A percentile compares a stretch with the other conserved stretches of the same genome.
phyloP scores from a whole-genome alignment of 1,140 invertebrate species.

The Drosophila busckii region DNA sequence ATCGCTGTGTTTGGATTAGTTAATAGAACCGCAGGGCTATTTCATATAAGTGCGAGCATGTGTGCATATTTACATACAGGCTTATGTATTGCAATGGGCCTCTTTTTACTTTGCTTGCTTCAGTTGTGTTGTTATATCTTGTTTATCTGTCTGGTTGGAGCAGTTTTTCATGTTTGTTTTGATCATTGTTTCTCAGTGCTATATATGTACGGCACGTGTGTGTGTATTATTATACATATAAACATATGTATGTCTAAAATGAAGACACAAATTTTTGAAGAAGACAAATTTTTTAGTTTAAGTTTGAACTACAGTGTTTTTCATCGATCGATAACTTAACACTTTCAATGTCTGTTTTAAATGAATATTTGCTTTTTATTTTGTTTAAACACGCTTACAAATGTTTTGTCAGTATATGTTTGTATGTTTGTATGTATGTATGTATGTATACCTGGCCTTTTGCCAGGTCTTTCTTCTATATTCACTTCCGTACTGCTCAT shows the following conservation, averaged over 20 bases:
- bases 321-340: no score
- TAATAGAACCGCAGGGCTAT: no score
- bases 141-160: slow-evolving; percentile 30
- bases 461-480: not conserved
- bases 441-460: slow-evolving; percentile 5
- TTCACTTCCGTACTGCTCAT: slow-evolving; percentile 9
- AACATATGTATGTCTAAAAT: slow-evolving; percentile 8
- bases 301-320: no score
- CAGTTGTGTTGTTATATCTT: slow-evolving; percentile 20
- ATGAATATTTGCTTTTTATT: slow-evolving; percentile 22
- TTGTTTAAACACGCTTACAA: slow-evolving; percentile 3
- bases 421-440: not conserved
- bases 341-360: slow-evolving; percentile 27
- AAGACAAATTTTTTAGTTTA: no score
- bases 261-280: no score
- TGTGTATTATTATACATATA: no score
- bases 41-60: no score
- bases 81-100: slow-evolving; percentile 20
- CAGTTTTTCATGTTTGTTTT: slow-evolving; percentile 68
- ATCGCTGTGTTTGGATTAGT: no score
- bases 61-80: slow-evolving; percentile 6
- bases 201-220: slow-evolving; percentile 1
- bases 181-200: slow-evolving; percentile 39
- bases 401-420: not conserved
- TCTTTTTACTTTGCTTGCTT: slow-evolving; percentile 11